Base-by-base conservation (phyloP, 1,140 invertebrate genomes). In the Berghia stephanieae region DNA sequence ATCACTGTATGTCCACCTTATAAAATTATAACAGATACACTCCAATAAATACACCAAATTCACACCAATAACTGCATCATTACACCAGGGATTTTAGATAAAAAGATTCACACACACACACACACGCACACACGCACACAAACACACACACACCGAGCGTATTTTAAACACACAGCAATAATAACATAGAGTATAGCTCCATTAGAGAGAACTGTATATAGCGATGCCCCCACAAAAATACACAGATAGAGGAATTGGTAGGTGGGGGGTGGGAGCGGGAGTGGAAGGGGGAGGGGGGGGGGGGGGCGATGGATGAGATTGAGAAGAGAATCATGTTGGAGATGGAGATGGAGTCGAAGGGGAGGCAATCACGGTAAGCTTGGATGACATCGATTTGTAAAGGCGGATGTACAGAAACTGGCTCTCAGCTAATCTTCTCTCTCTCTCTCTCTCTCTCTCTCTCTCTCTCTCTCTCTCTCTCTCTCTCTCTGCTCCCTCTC, bases 371-470 rank as follows among this genome's bases (percentile, higher is more conserved):
- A n/a, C n/a, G n/a, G n/a, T n/a, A n/a, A n/a, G n/a, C n/a, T n/a
- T n/a, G n/a, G n/a, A n/a, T n/a, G n/a, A n/a, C n/a, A n/a, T n/a
- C n/a, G n/a, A n/a, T n/a, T n/a, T n/a, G n/a, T n/a, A n/a, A n/a
- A n/a, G n/a, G n/a, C n/a, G n/a, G n/a, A n/a, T n/a, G n/a, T n/a
- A n/a, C n/a, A n/a, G n/a, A n/a, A n/a, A n/a, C n/a, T n/a, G n/a
- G n/a, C 8, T 16, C 66, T 68, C 66, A 36, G 3, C 40, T 36
- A 36, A 27, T 34, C 38, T 36, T 68, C 66, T 68, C 66, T 68
- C 66, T 68, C 66, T 68, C 16, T 68, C 66, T 68, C 16, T 68
- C 66, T 16, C 40, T 52, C 69, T 10, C 16, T 72, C 69, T 16
- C 16, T 52, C 8, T 10, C 21, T 52, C 49, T 52, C 49, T 24